These are phyloP conservation scores for Eurois occulta DNA, from an alignment of 2,888 invertebrate genomes.

Conservation along the genomic window DNA sequence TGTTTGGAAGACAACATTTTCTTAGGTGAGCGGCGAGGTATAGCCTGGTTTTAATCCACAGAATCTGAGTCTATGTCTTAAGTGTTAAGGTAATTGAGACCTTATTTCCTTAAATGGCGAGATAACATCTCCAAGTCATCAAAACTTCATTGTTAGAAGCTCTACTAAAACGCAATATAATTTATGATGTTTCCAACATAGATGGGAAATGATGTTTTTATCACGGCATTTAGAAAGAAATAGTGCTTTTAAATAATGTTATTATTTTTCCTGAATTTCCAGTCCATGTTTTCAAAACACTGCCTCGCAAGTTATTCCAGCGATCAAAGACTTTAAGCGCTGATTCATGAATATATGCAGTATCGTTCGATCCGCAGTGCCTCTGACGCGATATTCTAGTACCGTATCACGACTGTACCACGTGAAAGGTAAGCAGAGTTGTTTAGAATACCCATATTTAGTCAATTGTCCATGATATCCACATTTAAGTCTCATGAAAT, in stretches of 20 bases:
- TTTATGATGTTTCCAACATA: too few species aligned
- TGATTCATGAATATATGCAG: slow-evolving; percentile 53
- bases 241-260: background rate
- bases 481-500: background rate
- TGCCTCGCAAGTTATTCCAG: slow-evolving; percentile 27
- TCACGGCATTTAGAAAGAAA: background rate
- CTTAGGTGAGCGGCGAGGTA: too few species aligned
- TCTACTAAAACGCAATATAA: too few species aligned
- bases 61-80: too few species aligned
- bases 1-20: too few species aligned
- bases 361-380: slow-evolving; percentile 18
- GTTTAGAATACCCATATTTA: background rate
- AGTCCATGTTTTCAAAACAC: slow-evolving; percentile 21
- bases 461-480: background rate
- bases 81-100: too few species aligned
- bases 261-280: background rate
- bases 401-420: background rate
- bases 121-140: too few species aligned
- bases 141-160: too few species aligned
- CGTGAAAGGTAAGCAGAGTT: background rate
- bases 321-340: slow-evolving; percentile 49
- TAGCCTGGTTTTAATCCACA: too few species aligned
- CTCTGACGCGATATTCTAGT: slow-evolving; percentile 23
- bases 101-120: too few species aligned
- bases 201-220: too few species aligned